Evolutionary conservation across 2,113 vertebrate genomes (phyloP).

Genomic region (Oryzias javanicus): DNA sequence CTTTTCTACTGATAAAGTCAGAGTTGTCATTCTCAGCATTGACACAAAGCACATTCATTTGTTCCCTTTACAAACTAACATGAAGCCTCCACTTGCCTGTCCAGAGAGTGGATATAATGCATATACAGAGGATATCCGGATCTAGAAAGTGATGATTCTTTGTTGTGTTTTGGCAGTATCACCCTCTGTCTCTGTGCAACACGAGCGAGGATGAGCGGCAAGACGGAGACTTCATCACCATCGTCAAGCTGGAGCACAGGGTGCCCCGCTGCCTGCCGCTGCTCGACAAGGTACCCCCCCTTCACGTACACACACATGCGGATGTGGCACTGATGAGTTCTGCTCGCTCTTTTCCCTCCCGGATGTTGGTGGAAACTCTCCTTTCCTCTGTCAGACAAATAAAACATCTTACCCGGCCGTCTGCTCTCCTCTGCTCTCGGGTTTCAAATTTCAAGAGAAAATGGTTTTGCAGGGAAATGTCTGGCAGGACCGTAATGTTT

Average conservation of each 20-base stretch:
- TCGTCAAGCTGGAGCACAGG: constrained; percentile 92
- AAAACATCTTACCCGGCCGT: constrained; percentile 34
- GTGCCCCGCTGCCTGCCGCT: constrained; percentile 88
- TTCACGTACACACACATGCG: constrained; percentile 6
- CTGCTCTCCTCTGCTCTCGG: constrained; percentile 41
- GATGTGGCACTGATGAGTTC: background rate
- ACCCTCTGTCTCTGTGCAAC: constrained; percentile 95
- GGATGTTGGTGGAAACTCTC: constrained; percentile 34
- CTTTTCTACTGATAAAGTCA: too few relatives aligned
- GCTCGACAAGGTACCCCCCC: constrained; percentile 86
- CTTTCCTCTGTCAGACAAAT: constrained; percentile 41
- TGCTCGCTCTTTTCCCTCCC: background rate
- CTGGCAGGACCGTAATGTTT: constrained; percentile 62
- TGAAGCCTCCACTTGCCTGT: too few relatives aligned
- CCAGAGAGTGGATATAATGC: too few relatives aligned
- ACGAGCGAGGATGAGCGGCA: constrained; percentile 95
- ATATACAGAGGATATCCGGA: too few relatives aligned
- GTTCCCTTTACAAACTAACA: too few relatives aligned
- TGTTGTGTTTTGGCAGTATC: constrained; percentile 80
- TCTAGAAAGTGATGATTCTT: background rate
- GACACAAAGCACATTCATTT: too few relatives aligned
- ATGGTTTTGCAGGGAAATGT: constrained; percentile 49
- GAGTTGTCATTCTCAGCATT: too few relatives aligned
- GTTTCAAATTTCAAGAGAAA: constrained; percentile 49
- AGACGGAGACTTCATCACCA: constrained; percentile 90